phyloP scores from a whole-genome alignment of 2,888 invertebrate genomes.

The Ferrisia virgata region DNA sequence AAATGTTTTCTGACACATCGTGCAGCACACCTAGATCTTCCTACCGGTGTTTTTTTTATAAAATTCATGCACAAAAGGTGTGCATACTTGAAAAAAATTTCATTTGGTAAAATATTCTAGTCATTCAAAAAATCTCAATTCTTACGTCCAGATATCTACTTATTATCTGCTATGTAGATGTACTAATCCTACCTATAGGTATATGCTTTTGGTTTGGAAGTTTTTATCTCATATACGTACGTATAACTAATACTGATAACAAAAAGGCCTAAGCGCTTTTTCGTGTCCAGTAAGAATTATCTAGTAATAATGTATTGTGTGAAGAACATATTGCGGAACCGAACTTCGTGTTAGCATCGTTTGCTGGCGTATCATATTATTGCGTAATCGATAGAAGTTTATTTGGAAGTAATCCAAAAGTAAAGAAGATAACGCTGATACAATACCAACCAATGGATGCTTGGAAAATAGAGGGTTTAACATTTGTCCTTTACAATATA shows the following conservation, averaged over 20 bases:
- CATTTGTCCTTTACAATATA: constrained; percentile 28
- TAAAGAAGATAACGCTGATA: constrained; percentile 17
- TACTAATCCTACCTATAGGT: no score
- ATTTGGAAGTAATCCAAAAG: constrained; percentile 34
- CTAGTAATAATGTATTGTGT: constrained; percentile 27
- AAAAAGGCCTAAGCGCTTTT: constrained; percentile 35
- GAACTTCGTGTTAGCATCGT: constrained; percentile 27
- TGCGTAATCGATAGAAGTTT: constrained; percentile 38
- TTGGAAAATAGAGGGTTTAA: constrained; percentile 25
- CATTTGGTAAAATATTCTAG: background rate
- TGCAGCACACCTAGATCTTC: no score
- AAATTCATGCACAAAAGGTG: no score
- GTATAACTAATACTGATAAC: constrained; percentile 1
- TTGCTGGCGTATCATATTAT: constrained; percentile 38
- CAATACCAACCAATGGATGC: constrained; percentile 20
- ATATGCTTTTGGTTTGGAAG: background rate
- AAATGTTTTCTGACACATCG: no score
- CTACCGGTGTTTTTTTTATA: no score
- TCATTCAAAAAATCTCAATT: background rate
- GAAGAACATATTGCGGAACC: constrained; percentile 26
- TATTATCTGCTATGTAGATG: no score
- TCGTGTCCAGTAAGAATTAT: constrained; percentile 31
- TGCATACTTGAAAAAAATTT: background rate
- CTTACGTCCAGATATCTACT: no score
- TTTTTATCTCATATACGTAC: no score